Evolutionary conservation across 2,797 vertebrate genomes (phyloP).

Genomic region (Neosilurus hyrtlii): DNA sequence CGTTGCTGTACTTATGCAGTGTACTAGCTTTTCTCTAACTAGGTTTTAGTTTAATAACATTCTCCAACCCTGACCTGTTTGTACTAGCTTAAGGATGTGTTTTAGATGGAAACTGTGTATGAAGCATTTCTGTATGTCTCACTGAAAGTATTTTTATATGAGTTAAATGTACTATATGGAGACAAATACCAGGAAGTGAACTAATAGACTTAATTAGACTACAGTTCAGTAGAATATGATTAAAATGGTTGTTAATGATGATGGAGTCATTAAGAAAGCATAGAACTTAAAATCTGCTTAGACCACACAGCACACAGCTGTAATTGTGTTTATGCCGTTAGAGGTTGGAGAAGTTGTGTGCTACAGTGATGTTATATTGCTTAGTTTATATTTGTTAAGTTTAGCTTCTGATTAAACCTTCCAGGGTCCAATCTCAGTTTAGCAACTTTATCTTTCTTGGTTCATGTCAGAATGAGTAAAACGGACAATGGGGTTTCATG

Average conservation of each 20-base stretch:
- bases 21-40: background rate
- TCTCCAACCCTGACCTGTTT: background rate
- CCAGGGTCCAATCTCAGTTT: too few species aligned
- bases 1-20: background rate
- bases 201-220: slow-evolving; percentile 59
- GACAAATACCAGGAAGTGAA: slow-evolving; percentile 40
- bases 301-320: slow-evolving; percentile 45
- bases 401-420: too few species aligned
- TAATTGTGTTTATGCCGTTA: background rate
- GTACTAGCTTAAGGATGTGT: background rate
- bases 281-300: slow-evolving; percentile 46
- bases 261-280: slow-evolving; percentile 51
- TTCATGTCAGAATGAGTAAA: too few species aligned
- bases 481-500: too few species aligned
- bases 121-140: background rate
- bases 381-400: too few species aligned
- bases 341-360: background rate
- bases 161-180: slow-evolving; percentile 23
- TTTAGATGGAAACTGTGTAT: background rate
- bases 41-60: background rate
- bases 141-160: slow-evolving; percentile 1
- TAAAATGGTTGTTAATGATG: slow-evolving; percentile 48
- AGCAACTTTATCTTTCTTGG: too few species aligned
- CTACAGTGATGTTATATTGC: background rate
- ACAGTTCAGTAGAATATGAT: slow-evolving; percentile 54